Base-by-base conservation (phyloP, 2,113 vertebrate species). In the Platichthys stellatus region DNA sequence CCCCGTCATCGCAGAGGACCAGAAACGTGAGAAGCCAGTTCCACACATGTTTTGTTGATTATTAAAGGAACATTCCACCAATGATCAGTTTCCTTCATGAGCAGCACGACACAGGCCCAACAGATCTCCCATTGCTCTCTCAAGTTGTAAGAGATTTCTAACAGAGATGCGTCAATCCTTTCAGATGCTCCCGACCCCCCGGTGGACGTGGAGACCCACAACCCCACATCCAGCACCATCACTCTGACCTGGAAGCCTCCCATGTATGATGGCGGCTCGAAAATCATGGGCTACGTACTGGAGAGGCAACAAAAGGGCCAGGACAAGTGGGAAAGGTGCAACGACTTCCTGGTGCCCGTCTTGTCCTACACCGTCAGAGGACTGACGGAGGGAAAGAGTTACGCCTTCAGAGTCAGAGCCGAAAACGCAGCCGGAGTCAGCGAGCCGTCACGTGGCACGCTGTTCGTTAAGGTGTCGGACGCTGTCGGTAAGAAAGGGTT, bases 191-290 rank as follows among this genome's bases (percentile, higher is more conserved):
- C 98, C 21, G 98, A 99, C 91, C 96, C 98, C 3, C 98, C 98
- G 15, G 73, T 97, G 43, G 97, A 99, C 76, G 95, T 99, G 83
- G 98, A 99, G 76, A 94, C 95, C 74, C 94, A 96, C 87, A 96
- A 97, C 90, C 95, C 97, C 21, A 97, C 97, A 40, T 96, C 96
- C 67, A 94, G 95, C 85, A 95, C 97, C 56, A 88, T 97, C 88
- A 99, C 96, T 0, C 95, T 99, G 79, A 99, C 97, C 1, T 99
- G 98, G 98, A 99, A 99, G 84, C 97, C 98, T 65, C 98, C 98
- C 17, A 93, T 97, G 88, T 99, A 96, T 61, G 97, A 99, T 31
- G 98, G 98, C 13, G 98, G 98, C 63, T 92, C 94, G 86, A 98
- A 98, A 92, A 99, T 99, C 81, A 97, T 98, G 96, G 98, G 98